Evolutionary conservation across 2,113 vertebrate species (phyloP).

Genomic region (Galemys pyrenaicus): DNA sequence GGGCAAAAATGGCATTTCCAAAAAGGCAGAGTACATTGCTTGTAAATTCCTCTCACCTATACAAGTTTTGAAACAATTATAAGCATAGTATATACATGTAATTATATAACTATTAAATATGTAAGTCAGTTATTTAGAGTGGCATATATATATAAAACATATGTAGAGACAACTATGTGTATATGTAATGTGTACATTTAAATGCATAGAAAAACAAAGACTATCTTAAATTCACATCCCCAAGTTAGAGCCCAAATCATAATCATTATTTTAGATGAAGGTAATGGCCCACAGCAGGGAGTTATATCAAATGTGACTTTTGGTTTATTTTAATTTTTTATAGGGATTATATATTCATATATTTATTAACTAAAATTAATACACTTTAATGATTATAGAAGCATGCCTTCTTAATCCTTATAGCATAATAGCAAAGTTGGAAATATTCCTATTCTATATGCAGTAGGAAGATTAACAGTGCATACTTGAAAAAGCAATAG

Average conservation of each 20-base stretch:
- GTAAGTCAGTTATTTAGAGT: neutral
- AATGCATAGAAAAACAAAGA: neutral
- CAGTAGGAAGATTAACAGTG: neutral
- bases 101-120: neutral
- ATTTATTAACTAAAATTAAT: neutral
- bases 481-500: neutral
- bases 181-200: neutral
- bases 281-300: neutral
- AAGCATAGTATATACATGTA: neutral
- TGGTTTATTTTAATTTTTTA: constrained; percentile 33
- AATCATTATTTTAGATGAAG: neutral
- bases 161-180: neutral
- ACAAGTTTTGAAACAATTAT: neutral
- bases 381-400: neutral
- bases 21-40: neutral
- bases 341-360: neutral
- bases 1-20: neutral
- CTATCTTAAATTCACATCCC: neutral
- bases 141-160: neutral
- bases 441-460: neutral
- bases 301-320: neutral
- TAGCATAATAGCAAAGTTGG: neutral
- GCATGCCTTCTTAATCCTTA: neutral
- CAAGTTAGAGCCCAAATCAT: neutral
- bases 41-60: neutral